These are phyloP conservation scores for Ceratina japonica DNA, from an alignment of 1,140 invertebrate species.

Conservation along the genomic window DNA sequence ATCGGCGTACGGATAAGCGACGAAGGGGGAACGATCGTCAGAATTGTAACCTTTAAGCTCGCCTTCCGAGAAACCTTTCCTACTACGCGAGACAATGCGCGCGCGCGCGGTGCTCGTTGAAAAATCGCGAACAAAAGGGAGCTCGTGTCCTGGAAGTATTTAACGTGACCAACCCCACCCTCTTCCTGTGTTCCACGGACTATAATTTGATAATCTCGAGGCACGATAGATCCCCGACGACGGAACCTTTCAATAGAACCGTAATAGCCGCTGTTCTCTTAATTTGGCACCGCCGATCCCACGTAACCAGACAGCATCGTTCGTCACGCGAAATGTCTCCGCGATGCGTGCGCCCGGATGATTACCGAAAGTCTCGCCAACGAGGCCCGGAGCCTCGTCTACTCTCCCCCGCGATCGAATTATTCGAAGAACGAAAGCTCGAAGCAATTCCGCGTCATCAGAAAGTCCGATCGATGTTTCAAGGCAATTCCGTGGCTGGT, in stretches of 20 bases:
- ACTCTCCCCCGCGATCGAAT: slow-evolving; percentile 43
- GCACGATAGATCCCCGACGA: slow-evolving; percentile 12
- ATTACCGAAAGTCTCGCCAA: slow-evolving; percentile 32
- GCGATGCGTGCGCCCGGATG: slow-evolving; percentile 28
- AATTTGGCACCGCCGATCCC: slow-evolving; percentile 4
- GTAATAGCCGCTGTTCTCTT: slow-evolving; percentile 32
- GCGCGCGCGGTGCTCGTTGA: not conserved
- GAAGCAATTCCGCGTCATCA: slow-evolving; percentile 58
- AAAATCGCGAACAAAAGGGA: slow-evolving; percentile 61
- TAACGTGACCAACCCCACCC: slow-evolving; percentile 3
- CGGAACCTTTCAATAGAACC: slow-evolving; percentile 21
- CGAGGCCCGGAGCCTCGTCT: slow-evolving; percentile 6
- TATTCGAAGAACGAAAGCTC: slow-evolving; percentile 64
- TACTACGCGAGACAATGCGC: slow-evolving; percentile 46
- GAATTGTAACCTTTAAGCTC: slow-evolving; percentile 58
- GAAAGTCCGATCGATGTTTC: slow-evolving; percentile 65
- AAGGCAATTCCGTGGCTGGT: slow-evolving; percentile 66
- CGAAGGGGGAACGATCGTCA: slow-evolving; percentile 47
- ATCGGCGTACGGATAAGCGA: slow-evolving; percentile 53
- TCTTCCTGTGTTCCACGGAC: not conserved
- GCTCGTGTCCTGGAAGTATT: slow-evolving; percentile 27
- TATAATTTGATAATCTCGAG: slow-evolving; percentile 19
- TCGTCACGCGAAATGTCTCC: slow-evolving; percentile 43
- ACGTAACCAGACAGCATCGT: not conserved
- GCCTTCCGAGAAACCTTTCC: slow-evolving; percentile 52